Base-by-base conservation (phyloP, 1,140 invertebrate species). In the Drosophila rhopaloa region DNA sequence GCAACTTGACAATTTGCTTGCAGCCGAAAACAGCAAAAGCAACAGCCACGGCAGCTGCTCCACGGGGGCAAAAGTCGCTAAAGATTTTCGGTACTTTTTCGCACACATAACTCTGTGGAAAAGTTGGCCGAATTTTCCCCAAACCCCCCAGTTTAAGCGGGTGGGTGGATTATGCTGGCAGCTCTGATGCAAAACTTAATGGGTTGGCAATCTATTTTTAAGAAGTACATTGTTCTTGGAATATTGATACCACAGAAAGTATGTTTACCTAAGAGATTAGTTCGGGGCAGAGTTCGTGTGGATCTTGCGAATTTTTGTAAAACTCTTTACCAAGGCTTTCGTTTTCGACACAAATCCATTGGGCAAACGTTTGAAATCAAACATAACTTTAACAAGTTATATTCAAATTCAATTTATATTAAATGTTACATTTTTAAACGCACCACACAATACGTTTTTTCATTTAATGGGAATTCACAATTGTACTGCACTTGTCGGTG, bases 1-100 rank as follows among this genome's bases (percentile, higher is more conserved):
- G 83, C 83, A 83, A 86, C 83, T 86, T 86, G 83, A 86, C 84
- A 86, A 86, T 86, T 86, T 86, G 83, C 79, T 66, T 68, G 63
- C 40, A 76, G 73, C 61, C 75, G 27, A 41, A 66, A 61, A 75
- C 78, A 78, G 68, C 63, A 77, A 66, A 72, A 78, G 32, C 47
- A 60, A 37, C 47, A 19, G 59, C 46, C 66, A 48, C 51, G 38
- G n/a, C 72, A 75, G 71, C 50, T 75, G 59, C 72, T 62, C 53
- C 63, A 43, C 37, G 27, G 50, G 44, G n/a, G 43, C 43, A 55
- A 74, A 62, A 74, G 57, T 62, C 71, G 71, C 47, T 74, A 51
- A 74, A 74, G 70, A 74, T 81, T 82, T 78, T 60, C 57, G 67
- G 66, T 72, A 50, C 66, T 72, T 72, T 72, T 63, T 77, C 75